Base-by-base conservation (phyloP, 1,140 invertebrate genomes). In the Gonatopus flavifemur region DNA sequence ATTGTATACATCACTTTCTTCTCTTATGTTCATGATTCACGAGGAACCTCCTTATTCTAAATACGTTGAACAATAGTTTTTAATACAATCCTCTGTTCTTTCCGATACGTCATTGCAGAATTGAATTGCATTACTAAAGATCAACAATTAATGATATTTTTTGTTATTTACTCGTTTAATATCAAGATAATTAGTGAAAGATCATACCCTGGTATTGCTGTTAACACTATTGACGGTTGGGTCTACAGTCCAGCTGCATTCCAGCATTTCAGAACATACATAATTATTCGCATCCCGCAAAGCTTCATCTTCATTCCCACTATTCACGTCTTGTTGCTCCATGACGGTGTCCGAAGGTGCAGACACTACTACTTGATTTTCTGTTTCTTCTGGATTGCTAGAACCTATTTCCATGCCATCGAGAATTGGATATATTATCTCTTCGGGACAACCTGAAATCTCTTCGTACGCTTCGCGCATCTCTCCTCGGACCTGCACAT, bases 221-320 rank as follows among this genome's bases (percentile, higher is more conserved):
- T 40, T 57, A 46, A 69, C 57, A 25, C 58, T 67, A 55, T 67
- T 74, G 55, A 76, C 69, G n/a, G 62, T 65, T 7, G 68, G 59
- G 49, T 76, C 71, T n/a, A 70, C 66, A 6, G 70, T 59, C 76
- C 76, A 78, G 19, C 65, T 77, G 38, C 75, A 76, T 25, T 76
- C 76, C 12, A 77, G 41, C 75, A 78, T 77, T 50, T 76, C 76
- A 1, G 74, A 76, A 37, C 74, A 77, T 21, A 78, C 76, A n/a
- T 78, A 78, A 57, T 78, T 78, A 33, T 78, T 78, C 1, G 76
- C 76, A 28, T 78, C 76, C 12, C 74, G 66, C 15, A 78, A 67
- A 32, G 75, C 76, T 31, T 78, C 76, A 22, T 78, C 76, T 31
- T 76, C 69, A 31, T 67, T 74, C 15, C 64, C 65, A 18, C 52